These are phyloP conservation scores for Eristalis tenax DNA, from an alignment of 2,888 invertebrate species.

Conservation along the genomic window DNA sequence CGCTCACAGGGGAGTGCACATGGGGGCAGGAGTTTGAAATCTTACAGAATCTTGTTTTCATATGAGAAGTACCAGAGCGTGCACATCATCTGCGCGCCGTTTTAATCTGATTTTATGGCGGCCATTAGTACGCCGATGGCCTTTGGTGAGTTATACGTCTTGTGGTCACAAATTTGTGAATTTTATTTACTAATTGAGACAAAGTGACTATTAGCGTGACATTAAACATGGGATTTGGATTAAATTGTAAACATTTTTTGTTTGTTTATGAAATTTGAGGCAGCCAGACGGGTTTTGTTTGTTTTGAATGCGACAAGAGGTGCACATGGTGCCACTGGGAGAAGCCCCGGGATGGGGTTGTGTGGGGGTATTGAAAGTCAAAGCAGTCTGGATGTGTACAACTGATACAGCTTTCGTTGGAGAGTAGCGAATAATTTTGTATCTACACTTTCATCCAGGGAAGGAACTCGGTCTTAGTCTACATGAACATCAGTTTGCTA, in stretches of 20 bases:
- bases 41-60: conserved; percentile 50
- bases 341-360: background rate
- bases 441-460: no score
- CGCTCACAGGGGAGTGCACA: background rate
- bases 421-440: no score
- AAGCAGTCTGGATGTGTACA: background rate
- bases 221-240: conserved; percentile 63
- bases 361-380: background rate
- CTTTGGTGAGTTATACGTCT: conserved; percentile 57
- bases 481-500: no score
- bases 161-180: conserved; percentile 60
- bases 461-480: no score
- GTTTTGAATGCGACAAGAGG: background rate
- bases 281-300: background rate
- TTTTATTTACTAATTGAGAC: conserved; percentile 71
- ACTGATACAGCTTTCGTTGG: background rate
- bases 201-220: conserved; percentile 67
- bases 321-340: background rate
- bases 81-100: conserved; percentile 56
- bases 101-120: conserved; percentile 67
- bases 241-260: conserved; percentile 62
- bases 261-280: conserved; percentile 36
- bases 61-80: conserved; percentile 24
- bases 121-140: conserved; percentile 57
- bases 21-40: background rate